A percentile compares a stretch with the other conserved stretches of the same genome.
phyloP scores from a whole-genome alignment of 1,140 invertebrate species.

The Asobara japonica region DNA sequence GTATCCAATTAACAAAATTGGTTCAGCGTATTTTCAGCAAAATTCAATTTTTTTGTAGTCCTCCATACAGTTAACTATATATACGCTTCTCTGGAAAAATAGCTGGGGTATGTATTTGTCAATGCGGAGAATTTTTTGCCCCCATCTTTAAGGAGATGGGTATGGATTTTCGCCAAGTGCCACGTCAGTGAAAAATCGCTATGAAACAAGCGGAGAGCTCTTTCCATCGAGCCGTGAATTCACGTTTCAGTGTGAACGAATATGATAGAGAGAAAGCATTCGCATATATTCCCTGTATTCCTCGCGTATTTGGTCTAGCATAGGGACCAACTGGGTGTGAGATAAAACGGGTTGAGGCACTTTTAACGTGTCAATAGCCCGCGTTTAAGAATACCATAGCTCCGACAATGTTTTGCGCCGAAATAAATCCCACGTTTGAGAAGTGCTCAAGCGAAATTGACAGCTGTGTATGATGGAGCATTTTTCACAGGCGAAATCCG shows the following conservation, averaged over 20 bases:
- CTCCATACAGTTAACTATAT: too few species aligned
- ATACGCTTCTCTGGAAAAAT: too few species aligned
- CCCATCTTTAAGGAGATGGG: not conserved
- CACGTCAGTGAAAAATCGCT: conserved; percentile 10
- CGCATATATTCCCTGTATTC: not conserved
- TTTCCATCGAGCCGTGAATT: conserved; percentile 9
- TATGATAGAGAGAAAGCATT: conserved; percentile 2
- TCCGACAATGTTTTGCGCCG: not conserved
- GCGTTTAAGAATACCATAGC: conserved; percentile 4
- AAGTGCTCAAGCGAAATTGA: conserved; percentile 12
- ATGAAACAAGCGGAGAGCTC: conserved; percentile 8
- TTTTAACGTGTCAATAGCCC: conserved; percentile 31
- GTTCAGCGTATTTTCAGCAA: too few species aligned
- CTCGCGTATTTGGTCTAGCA: not conserved
- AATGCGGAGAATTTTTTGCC: not conserved
- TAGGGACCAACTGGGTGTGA: conserved; percentile 7
- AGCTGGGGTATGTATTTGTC: too few species aligned
- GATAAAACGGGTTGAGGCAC: conserved; percentile 24
- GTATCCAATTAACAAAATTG: too few species aligned
- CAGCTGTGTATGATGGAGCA: not conserved
- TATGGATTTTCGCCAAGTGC: conserved; percentile 15
- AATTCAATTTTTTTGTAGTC: too few species aligned
- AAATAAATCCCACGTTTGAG: not conserved
- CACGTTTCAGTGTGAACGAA: not conserved
- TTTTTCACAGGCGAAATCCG: not conserved